Base-by-base conservation (phyloP, 2,888 invertebrate genomes). In the Seira ritae region DNA sequence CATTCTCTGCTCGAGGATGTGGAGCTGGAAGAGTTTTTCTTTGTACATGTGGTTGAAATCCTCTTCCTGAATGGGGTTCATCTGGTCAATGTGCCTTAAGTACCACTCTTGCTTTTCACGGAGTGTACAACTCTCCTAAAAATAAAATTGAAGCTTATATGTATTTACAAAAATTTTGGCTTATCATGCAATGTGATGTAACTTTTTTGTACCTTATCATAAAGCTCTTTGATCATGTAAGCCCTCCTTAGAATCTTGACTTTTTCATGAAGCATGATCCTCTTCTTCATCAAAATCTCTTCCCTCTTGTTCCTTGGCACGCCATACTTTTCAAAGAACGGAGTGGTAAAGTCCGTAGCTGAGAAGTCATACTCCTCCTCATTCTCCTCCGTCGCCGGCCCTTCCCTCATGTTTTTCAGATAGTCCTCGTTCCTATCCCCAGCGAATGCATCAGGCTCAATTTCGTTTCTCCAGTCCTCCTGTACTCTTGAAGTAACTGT, bases 1-100 rank as follows among this genome's bases (percentile, higher is more conserved):
- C 84, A 95, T 90, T 23, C 94, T 91, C 12, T 94, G 92, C 86
- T 95, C 94, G 42, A 94, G 89, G 0, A 93, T 91, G 79, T 94
- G 93, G 68, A 95, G 86, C 74, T 90, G 89, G 83, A 92, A 92
- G 19, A 90, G 91, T 22, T 91, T 89, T 37, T 91, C 92, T 90
- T 93, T 93, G 74, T 92, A 89, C 84, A 92, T 91, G 69, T 90
- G 90, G 69, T 94, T 92, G 85, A 94, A 93, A 42, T 85, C 82
- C 55, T 92, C 92, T 87, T 94, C 94, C 85, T 94, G 94, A 70
- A 93, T 93, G 4, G 92, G 91, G 0, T 92, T 91, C 55, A 94
- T 91, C 24, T 92, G 92, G 82, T 93, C 93, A 88, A 93, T 92
- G 89, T 93, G 92, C 0, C 91, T 91, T 60, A 92, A 91, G 87